Base-by-base conservation (phyloP, 2,888 invertebrate species). In the Cheilosia soror region DNA sequence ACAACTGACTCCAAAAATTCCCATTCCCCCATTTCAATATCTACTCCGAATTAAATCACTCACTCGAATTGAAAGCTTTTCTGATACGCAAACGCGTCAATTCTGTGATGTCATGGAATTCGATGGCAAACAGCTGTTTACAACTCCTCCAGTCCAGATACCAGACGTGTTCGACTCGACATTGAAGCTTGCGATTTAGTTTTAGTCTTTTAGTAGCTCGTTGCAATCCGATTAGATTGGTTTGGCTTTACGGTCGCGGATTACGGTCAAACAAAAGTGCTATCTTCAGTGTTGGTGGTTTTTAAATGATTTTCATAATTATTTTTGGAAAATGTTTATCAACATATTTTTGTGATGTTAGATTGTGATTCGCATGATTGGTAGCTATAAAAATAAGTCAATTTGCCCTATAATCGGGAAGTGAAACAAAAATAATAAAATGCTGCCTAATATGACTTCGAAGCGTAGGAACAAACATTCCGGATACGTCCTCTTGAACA, bases 131-230 rank as follows among this genome's bases (percentile, higher is more conserved):
- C 71, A 62, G 42, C 73, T 63, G 73, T 63, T 44, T 37, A 7
- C 5, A 29, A 33, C 49, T 66, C 37, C 49, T 13, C n/a, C 2
- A 2, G 4, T 2, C 13, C 42, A 9, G 2, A 49, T 47, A 20
- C 63, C 55, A 33, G 72, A 80, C 69, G 42, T 75, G 58, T 65
- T 80, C 53, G 57, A 60, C 53, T 79, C 53, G 51, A 65, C 53
- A 33, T 27, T 55, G 31, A 42, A 85, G 76, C 72, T 72, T 63
- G 37, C 11, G 37, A 37, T 37, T 37, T 11, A 37, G 47, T 51
- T 62, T 81, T 68, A 85, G 85, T 85, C 40, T 51, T 62, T 81
- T 68, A 85, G 85, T 85, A 51, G 33, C 44, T 72, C 65, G 29
- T 53, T 58, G 66, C 42, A 42, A 42, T 72, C 44, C 72, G 72